Evolutionary conservation across 1,140 invertebrate species (phyloP).

Genomic region (Procambarus clarkii): DNA sequence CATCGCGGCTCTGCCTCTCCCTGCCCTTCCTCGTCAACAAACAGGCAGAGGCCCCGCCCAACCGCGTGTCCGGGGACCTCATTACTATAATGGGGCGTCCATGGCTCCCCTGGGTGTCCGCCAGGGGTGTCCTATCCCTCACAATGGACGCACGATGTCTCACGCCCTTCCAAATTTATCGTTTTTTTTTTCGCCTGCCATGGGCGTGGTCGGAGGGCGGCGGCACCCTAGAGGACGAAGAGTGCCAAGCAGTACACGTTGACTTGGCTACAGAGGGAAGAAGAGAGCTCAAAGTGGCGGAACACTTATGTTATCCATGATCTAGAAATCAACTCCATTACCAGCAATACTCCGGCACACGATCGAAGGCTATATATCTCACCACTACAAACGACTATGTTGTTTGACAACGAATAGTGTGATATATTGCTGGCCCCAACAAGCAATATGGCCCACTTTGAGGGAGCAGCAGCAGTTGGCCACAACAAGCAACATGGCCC

Average conservation of each 20-base stretch:
- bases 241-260: background rate
- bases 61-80: background rate
- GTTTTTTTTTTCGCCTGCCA: background rate
- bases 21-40: background rate
- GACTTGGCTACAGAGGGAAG: too few relatives aligned
- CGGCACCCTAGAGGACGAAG: background rate
- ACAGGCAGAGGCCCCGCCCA: background rate
- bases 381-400: too few relatives aligned
- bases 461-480: too few relatives aligned
- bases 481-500: too few relatives aligned
- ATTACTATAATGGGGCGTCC: constrained; percentile 16
- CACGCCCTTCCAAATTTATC: background rate
- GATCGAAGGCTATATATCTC: too few relatives aligned
- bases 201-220: background rate
- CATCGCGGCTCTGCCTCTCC: background rate
- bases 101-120: background rate
- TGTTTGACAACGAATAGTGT: too few relatives aligned
- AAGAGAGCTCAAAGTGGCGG: too few relatives aligned
- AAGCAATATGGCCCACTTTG: too few relatives aligned
- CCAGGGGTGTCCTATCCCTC: background rate
- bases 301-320: too few relatives aligned
- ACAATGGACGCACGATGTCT: background rate
- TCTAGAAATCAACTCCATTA: too few relatives aligned
- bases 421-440: too few relatives aligned
- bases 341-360: too few relatives aligned